A percentile compares a stretch with the other conserved stretches of the same genome.
Conservation (phyloP, 2,797 vertebrate genomes). For the Parambassis ranga region DNA sequence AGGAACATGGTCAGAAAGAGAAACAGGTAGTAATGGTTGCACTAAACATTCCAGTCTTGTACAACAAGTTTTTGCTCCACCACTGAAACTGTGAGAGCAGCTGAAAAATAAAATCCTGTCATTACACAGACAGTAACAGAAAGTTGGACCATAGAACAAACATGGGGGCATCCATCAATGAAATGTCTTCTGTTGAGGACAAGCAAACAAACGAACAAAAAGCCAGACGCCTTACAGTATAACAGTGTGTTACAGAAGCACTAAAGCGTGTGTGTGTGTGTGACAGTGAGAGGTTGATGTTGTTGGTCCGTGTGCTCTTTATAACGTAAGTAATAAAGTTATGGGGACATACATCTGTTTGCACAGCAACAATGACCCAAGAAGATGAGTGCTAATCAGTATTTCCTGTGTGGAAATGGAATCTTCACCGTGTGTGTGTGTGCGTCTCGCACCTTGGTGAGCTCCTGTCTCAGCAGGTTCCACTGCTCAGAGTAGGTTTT, state of each 20-base stretch:
- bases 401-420: background rate
- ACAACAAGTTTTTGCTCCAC: too few species aligned
- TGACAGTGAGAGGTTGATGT: too few species aligned
- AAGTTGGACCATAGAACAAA: too few species aligned
- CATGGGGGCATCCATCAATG: too few species aligned
- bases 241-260: too few species aligned
- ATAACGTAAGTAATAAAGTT: background rate
- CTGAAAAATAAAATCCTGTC: too few species aligned
- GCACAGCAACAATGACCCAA: background rate
- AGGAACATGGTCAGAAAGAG: background rate
- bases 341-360: background rate
- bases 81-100: too few species aligned
- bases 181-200: too few species aligned
- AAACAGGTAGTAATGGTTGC: background rate
- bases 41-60: too few species aligned
- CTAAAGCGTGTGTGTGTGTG: background rate
- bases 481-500: conserved; percentile 89
- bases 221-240: too few species aligned
- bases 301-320: conserved; percentile 1
- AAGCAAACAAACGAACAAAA: too few species aligned
- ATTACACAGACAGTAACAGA: too few species aligned
- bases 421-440: background rate
- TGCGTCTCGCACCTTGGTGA: conserved; percentile 81
- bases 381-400: background rate
- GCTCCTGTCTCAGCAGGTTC: conserved; percentile 89